A percentile compares a stretch with the other conserved stretches of the same genome.
Conservation (phyloP, 2,797 vertebrate species). For the Florisuga fusca region DNA sequence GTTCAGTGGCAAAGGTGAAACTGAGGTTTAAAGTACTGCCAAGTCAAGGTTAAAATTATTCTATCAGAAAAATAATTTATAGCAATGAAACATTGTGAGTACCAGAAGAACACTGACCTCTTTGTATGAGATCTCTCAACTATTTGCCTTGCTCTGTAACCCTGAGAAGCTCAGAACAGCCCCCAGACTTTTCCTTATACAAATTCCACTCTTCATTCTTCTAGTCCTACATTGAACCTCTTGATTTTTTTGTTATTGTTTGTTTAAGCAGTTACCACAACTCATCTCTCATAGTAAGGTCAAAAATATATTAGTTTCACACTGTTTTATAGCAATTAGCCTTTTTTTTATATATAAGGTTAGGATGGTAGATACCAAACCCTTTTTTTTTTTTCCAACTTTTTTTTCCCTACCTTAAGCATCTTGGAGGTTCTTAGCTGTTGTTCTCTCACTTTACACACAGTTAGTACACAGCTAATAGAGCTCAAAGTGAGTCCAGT, state of each 20-base stretch:
- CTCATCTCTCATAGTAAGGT: background rate
- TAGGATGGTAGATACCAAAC: background rate
- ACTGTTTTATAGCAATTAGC: background rate
- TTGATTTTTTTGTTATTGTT: background rate
- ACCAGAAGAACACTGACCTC: background rate
- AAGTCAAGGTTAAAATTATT: background rate
- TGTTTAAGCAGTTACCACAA: background rate
- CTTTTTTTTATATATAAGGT: background rate
- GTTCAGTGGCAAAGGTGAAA: background rate
- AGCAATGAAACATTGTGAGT: background rate
- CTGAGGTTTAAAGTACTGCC: background rate
- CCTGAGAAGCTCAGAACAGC: background rate
- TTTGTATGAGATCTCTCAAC: background rate
- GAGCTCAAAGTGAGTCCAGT: accelerated
- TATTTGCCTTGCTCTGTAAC: background rate
- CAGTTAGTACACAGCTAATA: background rate
- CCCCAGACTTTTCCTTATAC: background rate
- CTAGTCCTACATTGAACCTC: background rate
- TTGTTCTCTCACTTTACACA: background rate
- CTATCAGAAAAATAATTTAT: background rate
- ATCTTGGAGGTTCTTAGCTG: background rate
- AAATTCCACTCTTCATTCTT: background rate
- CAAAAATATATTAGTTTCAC: background rate
- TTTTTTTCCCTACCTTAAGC: background rate
- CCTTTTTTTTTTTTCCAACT: accelerated